Evolutionary conservation across 2,888 invertebrate species (phyloP).

Genomic region (Therioaphis trifolii): DNA sequence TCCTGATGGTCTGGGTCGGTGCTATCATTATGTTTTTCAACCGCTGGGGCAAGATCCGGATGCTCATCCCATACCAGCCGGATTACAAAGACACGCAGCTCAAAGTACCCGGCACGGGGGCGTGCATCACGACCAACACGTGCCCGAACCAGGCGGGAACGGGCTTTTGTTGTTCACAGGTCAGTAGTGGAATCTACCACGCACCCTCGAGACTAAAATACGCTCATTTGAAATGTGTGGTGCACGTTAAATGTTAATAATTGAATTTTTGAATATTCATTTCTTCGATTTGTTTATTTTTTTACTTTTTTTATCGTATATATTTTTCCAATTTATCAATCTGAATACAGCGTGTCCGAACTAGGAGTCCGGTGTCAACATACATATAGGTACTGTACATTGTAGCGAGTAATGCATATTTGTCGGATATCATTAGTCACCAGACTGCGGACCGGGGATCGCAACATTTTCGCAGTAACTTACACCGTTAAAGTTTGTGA

Average conservation of each 20-base stretch:
- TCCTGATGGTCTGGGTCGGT: slow-evolving; percentile 86
- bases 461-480: background rate
- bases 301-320: background rate
- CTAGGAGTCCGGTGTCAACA: background rate
- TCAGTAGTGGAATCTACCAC: slow-evolving; percentile 67
- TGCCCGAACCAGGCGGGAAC: slow-evolving; percentile 72
- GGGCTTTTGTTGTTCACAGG: slow-evolving; percentile 76
- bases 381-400: too few species aligned
- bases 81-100: slow-evolving; percentile 90
- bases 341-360: background rate
- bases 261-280: background rate
- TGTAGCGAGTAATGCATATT: slow-evolving; percentile 11
- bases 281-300: slow-evolving; percentile 19
- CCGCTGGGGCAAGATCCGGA: slow-evolving; percentile 89
- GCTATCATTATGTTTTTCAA: slow-evolving; percentile 89
- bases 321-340: slow-evolving; percentile 15
- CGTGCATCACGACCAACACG: slow-evolving; percentile 74
- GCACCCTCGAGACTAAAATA: background rate
- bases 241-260: slow-evolving; percentile 54
- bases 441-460: background rate
- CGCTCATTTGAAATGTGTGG: slow-evolving; percentile 22
- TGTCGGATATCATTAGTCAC: slow-evolving; percentile 36
- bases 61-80: slow-evolving; percentile 91
- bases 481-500: background rate
- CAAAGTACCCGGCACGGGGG: slow-evolving; percentile 81